Percentiles rank a stretch among this genome's conserved stretches.
These are phyloP conservation scores for Nibea albiflora DNA, from an alignment of 2,113 vertebrate species.

Conservation along the genomic window DNA sequence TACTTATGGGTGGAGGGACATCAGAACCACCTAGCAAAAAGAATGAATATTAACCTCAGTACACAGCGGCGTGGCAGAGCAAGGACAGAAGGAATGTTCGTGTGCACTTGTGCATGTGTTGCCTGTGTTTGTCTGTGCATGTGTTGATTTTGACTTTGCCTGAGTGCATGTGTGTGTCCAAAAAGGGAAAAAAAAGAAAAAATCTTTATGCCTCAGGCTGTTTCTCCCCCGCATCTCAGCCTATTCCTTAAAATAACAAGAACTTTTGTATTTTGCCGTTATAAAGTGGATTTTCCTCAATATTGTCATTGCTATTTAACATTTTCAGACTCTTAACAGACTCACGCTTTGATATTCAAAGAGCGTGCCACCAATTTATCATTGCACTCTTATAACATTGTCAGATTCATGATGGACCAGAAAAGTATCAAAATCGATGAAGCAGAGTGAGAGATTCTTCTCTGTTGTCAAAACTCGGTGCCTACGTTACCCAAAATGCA, in stretches of 20 bases:
- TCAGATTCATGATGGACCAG: background rate
- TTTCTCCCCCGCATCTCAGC: conserved; percentile 3
- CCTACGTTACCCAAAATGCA: background rate
- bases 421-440: background rate
- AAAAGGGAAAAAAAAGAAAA: background rate
- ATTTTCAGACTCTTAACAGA: background rate
- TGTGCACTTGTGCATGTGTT: conserved; percentile 27
- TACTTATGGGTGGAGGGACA: conserved; percentile 73
- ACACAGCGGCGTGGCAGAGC: conserved; percentile 50
- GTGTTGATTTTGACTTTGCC: conserved; percentile 38
- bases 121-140: conserved; percentile 19
- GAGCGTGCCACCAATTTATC: background rate
- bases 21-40: conserved; percentile 70
- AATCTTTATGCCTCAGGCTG: conserved; percentile 20
- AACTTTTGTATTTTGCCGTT: background rate
- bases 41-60: conserved; percentile 67
- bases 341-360: background rate
- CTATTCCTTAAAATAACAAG: conserved; percentile 29
- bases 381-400: background rate
- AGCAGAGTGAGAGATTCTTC: background rate
- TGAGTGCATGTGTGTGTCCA: conserved; percentile 21
- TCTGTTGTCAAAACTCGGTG: background rate
- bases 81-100: conserved; percentile 26
- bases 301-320: background rate
- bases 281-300: background rate